Evolutionary conservation across 2,888 invertebrate genomes (phyloP), one percentile per base, ranked within the genome.

Genomic region (Thymelicus sylvestris): DNA sequence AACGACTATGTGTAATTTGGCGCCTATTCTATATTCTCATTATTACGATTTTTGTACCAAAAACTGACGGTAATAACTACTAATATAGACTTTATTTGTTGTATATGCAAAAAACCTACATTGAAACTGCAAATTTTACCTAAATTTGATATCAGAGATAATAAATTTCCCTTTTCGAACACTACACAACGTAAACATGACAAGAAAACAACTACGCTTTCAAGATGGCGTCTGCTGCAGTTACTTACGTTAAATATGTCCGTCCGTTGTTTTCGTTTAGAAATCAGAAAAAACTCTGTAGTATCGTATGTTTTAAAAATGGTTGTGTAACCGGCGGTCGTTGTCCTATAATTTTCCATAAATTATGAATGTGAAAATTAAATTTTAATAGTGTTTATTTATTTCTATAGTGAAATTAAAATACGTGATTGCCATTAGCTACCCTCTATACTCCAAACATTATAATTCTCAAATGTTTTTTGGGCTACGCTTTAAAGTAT

Each of bases 141-240:
- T 77, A 78, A 80, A 72, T 79, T 79, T 75, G 74, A 70, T 75
- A 77, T 78, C 64, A 80, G 78, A 86, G 86, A 81, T 83, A 75
- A 83, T 76, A 83, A 89, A 87, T 86, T 90, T 88, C 89, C 86
- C 87, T 86, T 88, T 89, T 87, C 83, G 88, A 88, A 85, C 86
- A 86, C 89, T 92, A 93, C 86, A 86, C 89, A 93, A 94, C 92
- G 92, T 93, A 94, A 94, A 94, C 94, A 94, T 94, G 92, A 94
- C 94, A 94, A 94, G 92, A 94, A 94, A 94, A 94, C 93, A 93
- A 91, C 88, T 91, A 87, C 84, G 90, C 88, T 91, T 90, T 90
- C 92, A 94, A 94, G 91, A 94, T 94, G 94, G 94, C 92, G 89
- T 79, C 75, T 74, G 61, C 55, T 67, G 60, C 67, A 60, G 38